Base-by-base conservation (phyloP, 2,113 vertebrate genomes). In the Australoheros scitulus region DNA sequence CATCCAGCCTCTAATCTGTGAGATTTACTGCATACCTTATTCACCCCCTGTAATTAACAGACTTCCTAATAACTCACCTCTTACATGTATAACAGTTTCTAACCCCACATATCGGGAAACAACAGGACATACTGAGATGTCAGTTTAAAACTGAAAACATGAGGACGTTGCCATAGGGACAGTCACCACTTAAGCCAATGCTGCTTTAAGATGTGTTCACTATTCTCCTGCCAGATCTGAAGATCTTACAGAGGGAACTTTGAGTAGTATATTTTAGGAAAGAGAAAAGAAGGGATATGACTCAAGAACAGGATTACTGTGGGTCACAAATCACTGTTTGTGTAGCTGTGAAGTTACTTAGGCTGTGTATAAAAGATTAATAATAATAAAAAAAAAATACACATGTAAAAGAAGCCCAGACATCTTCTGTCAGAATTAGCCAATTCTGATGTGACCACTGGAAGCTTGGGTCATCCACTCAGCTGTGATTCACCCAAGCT, bases 11-110 rank as follows among this genome's bases (percentile, higher is more conserved):
- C 90, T 96, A 95, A 95, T 96, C 91, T 91, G 65, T 22, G 32
- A 91, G 92, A 96, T 95, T 95, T 94, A 96, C 79, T 61, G 38
- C 60, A 41, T 92, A 88, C 72, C 88, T 85, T 36, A 59, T 76
- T 77, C 91, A 83, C 78, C 88, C 93, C 93, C 90, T 95, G 88
- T 94, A 94, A 93, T 95, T 92, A 95, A 91, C 81, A 88, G 90
- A 86, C 88, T 91, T 94, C 86, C 92, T 95, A 95, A 95, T 95
- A 94, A 92, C 89, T 94, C 91, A 94, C 88, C 92, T 93, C 92
- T 87, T 93, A 92, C 84, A 90, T 90, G 89, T 90, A 89, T 79
- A 93, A 91, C 93, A 90, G 93, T 94, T 92, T 94, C 90, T 91
- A 92, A 89, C 77, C 86, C 83, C 80, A 91, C 93, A 94, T 92